These are phyloP conservation scores for Himantopus leucocephalus DNA, from an alignment of 2,113 vertebrate genomes.

Conservation along the genomic window DNA sequence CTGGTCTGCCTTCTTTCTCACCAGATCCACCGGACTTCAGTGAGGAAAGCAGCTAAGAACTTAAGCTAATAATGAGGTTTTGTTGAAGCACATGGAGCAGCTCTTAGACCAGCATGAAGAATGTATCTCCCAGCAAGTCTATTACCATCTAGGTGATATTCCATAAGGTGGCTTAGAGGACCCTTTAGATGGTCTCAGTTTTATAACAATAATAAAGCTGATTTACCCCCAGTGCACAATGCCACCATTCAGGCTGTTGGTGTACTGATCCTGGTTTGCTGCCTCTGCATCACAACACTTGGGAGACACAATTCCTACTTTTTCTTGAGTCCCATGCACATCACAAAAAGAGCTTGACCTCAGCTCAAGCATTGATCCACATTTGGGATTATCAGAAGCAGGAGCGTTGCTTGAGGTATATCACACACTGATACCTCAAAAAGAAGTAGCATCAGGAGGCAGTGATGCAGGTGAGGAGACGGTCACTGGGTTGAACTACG, in stretches of 20 bases:
- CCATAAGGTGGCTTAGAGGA: neutral
- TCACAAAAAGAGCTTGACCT: neutral
- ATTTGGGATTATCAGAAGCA: neutral
- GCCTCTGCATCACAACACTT: accelerated
- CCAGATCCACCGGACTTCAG: neutral
- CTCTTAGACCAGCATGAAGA: neutral
- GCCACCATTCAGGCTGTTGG: neutral
- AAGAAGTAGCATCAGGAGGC: neutral
- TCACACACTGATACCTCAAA: neutral
- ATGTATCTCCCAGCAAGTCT: neutral
- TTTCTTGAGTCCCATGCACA: neutral
- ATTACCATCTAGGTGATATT: neutral
- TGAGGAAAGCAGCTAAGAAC: neutral
- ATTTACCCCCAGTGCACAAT: neutral
- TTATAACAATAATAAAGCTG: neutral
- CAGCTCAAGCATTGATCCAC: neutral
- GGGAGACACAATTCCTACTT: neutral
- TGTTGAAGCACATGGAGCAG: neutral
- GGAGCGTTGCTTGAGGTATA: neutral
- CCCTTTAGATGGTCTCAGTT: neutral
- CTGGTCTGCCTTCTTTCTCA: neutral
- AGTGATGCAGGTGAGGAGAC: neutral
- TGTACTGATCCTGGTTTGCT: neutral
- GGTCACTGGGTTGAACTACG: neutral
- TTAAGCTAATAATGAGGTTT: neutral